These are phyloP conservation scores for Vombatus ursinus DNA, from an alignment of 2,113 vertebrate species.

Conservation along the genomic window DNA sequence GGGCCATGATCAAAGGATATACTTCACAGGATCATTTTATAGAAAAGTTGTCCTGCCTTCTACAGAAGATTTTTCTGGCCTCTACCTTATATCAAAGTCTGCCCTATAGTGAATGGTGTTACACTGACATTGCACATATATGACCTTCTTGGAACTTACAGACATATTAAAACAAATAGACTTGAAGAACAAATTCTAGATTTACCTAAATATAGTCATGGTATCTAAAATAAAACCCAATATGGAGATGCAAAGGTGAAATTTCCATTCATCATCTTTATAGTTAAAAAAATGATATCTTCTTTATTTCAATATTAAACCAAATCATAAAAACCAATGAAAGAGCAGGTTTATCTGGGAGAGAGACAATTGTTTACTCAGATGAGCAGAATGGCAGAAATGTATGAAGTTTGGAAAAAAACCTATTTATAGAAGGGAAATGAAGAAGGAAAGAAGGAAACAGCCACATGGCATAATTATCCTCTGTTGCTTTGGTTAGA, in stretches of 20 bases:
- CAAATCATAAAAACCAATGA: background rate
- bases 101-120: background rate
- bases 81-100: background rate
- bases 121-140: background rate
- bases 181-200: background rate
- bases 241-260: background rate
- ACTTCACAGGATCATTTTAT: background rate
- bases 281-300: background rate
- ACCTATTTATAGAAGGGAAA: background rate
- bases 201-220: background rate
- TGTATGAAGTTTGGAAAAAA: background rate
- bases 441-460: background rate
- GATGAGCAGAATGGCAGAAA: background rate
- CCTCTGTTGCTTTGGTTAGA: background rate
- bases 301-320: background rate
- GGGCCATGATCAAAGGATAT: background rate
- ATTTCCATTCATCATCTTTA: background rate
- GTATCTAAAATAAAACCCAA: background rate
- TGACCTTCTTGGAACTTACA: background rate
- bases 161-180: background rate
- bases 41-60: background rate
- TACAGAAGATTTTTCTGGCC: background rate
- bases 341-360: background rate
- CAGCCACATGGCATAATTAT: background rate
- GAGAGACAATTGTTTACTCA: background rate